Evolutionary conservation across 2,113 vertebrate species (phyloP).

Genomic region (Axis porcinus): DNA sequence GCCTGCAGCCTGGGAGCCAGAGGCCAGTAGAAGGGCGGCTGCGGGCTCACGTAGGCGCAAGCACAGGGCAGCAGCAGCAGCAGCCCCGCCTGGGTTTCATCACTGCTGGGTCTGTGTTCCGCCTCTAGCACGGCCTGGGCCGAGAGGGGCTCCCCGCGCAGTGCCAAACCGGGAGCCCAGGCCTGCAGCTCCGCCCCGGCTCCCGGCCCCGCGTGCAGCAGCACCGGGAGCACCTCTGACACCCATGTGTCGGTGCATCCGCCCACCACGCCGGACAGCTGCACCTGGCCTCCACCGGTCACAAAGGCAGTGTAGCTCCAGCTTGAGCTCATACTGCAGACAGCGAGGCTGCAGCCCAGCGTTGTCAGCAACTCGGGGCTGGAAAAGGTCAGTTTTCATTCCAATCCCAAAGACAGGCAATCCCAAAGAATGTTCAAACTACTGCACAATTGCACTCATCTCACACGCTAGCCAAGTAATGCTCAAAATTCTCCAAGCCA

Average conservation of each 20-base stretch:
- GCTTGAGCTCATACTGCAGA: constrained; percentile 63
- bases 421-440: neutral
- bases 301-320: constrained; percentile 79
- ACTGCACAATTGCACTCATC: neutral
- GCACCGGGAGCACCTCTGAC: constrained; percentile 79
- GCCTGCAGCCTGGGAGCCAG: constrained; percentile 80
- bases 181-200: constrained; percentile 56
- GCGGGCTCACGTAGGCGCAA: constrained; percentile 80
- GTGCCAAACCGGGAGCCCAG: constrained; percentile 28
- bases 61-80: constrained; percentile 85
- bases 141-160: constrained; percentile 73
- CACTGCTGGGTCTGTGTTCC: constrained; percentile 14
- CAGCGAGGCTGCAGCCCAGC: accelerated
- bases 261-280: constrained; percentile 47
- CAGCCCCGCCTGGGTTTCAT: constrained; percentile 15
- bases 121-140: neutral
- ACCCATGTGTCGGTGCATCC: constrained; percentile 82
- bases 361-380: constrained; percentile 3
- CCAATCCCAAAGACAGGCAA: neutral
- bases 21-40: constrained; percentile 80
- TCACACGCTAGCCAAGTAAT: neutral
- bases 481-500: neutral
- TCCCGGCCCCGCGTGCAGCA: constrained; percentile 72
- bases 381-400: neutral
- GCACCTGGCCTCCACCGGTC: constrained; percentile 66